Evolutionary conservation across 2,888 invertebrate species (phyloP).

Genomic region (Elysia crispata): DNA sequence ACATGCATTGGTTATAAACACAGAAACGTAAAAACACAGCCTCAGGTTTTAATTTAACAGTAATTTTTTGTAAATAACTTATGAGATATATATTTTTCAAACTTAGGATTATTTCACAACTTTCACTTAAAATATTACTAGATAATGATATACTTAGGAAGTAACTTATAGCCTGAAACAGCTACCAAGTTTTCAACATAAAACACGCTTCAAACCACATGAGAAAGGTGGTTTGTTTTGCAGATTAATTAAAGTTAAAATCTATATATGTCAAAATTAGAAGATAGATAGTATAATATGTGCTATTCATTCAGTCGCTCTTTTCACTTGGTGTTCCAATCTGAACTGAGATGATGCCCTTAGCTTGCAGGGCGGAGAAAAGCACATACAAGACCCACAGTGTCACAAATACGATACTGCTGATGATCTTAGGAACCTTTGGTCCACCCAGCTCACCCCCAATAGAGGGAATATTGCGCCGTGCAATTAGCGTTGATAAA

Average conservation of each 20-base stretch:
- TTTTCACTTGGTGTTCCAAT: conserved; percentile 32
- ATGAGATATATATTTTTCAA: too few species aligned
- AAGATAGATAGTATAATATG: neutral
- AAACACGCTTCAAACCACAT: too few species aligned
- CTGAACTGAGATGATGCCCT: conserved; percentile 49
- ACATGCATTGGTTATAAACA: too few species aligned
- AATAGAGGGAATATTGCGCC: conserved; percentile 71
- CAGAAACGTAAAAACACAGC: too few species aligned
- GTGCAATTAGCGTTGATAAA: conserved; percentile 77
- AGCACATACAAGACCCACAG: conserved; percentile 80
- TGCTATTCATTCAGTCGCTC: neutral
- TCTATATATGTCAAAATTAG: too few species aligned
- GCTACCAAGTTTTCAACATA: neutral
- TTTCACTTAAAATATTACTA: too few species aligned
- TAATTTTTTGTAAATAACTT: too few species aligned
- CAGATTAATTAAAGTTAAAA: neutral
- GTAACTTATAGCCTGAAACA: neutral
- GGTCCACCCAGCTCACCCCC: conserved; percentile 80
- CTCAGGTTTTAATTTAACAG: too few species aligned
- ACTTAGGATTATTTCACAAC: too few species aligned
- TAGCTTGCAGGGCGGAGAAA: conserved; percentile 71
- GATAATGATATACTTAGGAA: too few species aligned
- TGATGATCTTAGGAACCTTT: conserved; percentile 72
- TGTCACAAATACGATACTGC: conserved; percentile 76
- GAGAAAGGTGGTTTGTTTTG: neutral